phyloP scores from a whole-genome alignment of 2,888 invertebrate species.

The Cataglyphis rosenhaueri region DNA sequence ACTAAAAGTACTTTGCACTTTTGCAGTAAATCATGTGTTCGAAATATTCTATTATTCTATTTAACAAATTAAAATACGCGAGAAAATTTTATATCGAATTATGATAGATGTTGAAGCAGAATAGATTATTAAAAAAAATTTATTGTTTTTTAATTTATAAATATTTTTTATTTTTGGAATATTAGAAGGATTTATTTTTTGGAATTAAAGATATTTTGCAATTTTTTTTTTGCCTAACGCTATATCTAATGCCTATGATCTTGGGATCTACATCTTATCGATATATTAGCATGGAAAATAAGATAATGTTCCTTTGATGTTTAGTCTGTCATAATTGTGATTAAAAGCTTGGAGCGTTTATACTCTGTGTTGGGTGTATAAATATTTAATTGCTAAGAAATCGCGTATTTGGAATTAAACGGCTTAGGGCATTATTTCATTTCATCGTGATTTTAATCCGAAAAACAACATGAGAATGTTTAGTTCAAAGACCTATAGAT shows the following conservation, averaged over 20 bases:
- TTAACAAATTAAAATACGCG: background rate
- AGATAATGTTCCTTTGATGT: constrained; percentile 11
- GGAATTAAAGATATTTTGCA: background rate
- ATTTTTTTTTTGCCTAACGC: background rate
- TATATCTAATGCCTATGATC: constrained; percentile 7
- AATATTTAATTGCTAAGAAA: constrained; percentile 31
- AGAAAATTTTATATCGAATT: background rate
- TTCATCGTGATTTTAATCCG: background rate
- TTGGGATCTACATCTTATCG: background rate
- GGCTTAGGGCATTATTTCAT: constrained; percentile 15
- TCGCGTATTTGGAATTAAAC: constrained; percentile 22
- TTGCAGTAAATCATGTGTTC: background rate
- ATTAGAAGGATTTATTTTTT: background rate
- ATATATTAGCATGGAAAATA: constrained; percentile 39
- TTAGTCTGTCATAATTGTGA: constrained; percentile 42
- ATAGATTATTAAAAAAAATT: background rate
- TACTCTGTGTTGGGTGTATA: background rate
- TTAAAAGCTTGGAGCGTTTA: constrained; percentile 12
- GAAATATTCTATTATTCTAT: background rate
- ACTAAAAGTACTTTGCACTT: constrained; percentile 3
- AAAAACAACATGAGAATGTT: background rate
- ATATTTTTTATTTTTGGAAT: background rate
- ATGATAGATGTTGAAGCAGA: no score
- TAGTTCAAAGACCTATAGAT: background rate
- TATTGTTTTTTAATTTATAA: background rate